Evolutionary conservation across 2,888 invertebrate species (phyloP).

Genomic region (Gisinianus flammeolus): DNA sequence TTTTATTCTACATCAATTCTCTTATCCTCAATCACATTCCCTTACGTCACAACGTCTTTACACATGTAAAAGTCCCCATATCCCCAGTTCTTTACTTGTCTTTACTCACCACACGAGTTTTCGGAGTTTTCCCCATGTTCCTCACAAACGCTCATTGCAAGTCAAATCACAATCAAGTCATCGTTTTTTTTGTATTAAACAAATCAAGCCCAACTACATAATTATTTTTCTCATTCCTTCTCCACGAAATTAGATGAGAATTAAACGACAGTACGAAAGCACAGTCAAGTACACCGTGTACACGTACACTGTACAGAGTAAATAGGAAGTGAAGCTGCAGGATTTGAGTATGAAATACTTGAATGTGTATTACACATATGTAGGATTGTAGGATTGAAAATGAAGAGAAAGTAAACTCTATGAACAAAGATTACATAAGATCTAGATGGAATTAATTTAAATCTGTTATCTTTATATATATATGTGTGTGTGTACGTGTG

Average conservation of each 20-base stretch:
- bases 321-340: background rate
- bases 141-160: background rate
- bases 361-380: background rate
- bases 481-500: background rate
- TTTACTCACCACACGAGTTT: background rate
- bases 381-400: background rate
- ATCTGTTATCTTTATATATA: slow-evolving; percentile 7
- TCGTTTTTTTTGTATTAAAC: too few relatives aligned
- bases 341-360: background rate
- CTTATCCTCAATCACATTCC: background rate
- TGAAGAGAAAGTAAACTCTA: background rate
- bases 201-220: too few relatives aligned
- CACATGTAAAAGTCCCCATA: too few relatives aligned
- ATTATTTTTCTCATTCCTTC: too few relatives aligned
- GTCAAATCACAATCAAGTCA: background rate
- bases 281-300: too few relatives aligned
- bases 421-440: background rate
- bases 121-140: background rate
- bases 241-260: too few relatives aligned
- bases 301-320: background rate
- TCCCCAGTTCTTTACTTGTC: too few relatives aligned
- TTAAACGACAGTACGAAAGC: too few relatives aligned
- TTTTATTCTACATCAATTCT: background rate
- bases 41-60: background rate
- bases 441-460: slow-evolving; percentile 16